A percentile compares a stretch with the other conserved stretches of the same genome.
These are phyloP conservation scores for Chrysochloris asiatica DNA, from an alignment of 2,113 vertebrate genomes.

Conservation along the genomic window DNA sequence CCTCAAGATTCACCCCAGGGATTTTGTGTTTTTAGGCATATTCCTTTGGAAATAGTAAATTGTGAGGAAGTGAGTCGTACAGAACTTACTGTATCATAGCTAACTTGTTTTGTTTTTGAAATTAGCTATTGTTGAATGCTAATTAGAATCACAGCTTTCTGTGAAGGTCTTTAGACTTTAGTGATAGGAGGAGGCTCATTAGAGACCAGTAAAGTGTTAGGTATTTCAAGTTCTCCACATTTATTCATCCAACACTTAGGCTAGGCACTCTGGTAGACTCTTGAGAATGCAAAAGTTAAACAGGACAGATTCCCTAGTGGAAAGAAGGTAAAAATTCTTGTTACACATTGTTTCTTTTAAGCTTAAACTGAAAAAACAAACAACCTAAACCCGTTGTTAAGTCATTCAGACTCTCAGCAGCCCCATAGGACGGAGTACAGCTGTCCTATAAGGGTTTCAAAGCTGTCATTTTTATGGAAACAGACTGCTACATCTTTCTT, in stretches of 20 bases:
- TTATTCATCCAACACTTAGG: background rate
- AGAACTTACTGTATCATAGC: background rate
- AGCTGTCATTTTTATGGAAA: too few species aligned
- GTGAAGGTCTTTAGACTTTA: constrained; percentile 45
- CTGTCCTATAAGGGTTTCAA: too few species aligned
- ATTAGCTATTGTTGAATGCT: constrained; percentile 51
- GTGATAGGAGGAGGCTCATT: constrained; percentile 38
- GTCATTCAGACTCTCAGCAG: too few species aligned
- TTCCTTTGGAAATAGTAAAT: constrained; percentile 29
- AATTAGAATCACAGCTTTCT: constrained; percentile 47
- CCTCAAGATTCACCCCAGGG: background rate
- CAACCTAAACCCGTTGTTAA: too few species aligned
- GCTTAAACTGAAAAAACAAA: too few species aligned
- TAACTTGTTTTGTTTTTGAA: constrained; percentile 7
- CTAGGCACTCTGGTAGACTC: background rate
- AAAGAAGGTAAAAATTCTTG: background rate
- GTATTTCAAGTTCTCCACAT: background rate
- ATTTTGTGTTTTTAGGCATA: background rate
- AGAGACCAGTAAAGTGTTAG: background rate
- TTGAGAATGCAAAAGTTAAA: constrained; percentile 17
- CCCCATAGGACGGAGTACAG: too few species aligned
- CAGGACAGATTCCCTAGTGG: constrained; percentile 23
- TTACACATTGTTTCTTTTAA: too few species aligned
- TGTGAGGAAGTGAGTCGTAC: background rate
- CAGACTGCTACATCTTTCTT: too few species aligned